These are phyloP conservation scores for Candidula unifasciata DNA, from an alignment of 2,888 invertebrate genomes.

Conservation along the genomic window DNA sequence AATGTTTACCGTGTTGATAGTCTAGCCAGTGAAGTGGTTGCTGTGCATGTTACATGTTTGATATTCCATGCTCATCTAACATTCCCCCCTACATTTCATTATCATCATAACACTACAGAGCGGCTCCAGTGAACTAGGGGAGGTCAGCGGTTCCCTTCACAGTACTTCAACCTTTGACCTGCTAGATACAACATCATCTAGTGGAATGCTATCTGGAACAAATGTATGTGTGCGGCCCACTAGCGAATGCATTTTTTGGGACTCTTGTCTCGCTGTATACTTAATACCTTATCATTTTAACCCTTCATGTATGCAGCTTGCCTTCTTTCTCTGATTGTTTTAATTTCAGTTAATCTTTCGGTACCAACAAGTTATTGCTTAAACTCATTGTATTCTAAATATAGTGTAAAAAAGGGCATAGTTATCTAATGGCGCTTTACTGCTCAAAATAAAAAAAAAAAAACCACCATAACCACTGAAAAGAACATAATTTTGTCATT, in stretches of 20 bases:
- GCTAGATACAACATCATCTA: constrained; percentile 26
- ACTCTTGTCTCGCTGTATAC: background rate
- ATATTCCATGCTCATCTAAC: background rate
- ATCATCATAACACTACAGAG: constrained; percentile 10
- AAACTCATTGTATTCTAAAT: no score
- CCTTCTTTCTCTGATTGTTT: background rate
- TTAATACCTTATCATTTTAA: background rate
- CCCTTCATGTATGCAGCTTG: background rate
- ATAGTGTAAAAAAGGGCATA: no score
- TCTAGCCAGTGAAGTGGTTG: background rate
- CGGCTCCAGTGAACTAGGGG: constrained; percentile 34
- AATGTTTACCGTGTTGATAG: background rate
- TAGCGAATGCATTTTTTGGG: background rate
- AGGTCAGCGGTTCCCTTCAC: constrained; percentile 30
- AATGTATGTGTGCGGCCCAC: constrained; percentile 39
- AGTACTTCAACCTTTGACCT: constrained; percentile 41
- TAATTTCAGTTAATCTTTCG: background rate
- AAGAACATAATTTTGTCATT: no score
- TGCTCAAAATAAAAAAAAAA: no score
- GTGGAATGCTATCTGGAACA: constrained; percentile 45
- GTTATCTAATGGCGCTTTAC: no score
- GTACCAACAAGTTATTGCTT: no score
- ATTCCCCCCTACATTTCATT: background rate
- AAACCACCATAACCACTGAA: no score
- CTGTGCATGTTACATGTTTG: constrained; percentile 2